Base-by-base conservation (phyloP, 2,888 invertebrate genomes). In the Ellobium chinense region DNA sequence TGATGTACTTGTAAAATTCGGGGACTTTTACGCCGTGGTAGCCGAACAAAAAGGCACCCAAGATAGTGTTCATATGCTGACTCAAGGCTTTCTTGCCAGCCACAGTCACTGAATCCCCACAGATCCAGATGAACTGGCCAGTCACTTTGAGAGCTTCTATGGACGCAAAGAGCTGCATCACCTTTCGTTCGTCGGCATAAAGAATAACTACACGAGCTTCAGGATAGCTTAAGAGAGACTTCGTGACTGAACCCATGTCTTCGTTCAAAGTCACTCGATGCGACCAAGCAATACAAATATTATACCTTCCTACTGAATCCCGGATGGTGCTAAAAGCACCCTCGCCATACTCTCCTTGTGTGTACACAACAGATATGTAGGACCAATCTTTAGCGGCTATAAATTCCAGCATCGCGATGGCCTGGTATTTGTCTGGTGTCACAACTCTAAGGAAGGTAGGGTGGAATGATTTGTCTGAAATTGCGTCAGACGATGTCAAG, bases 361-460 rank as follows among this genome's bases (percentile, higher is more conserved):
- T 95, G 91, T 96, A 95, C 77, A 96, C 95, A n/a, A 95, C 95
- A 69, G 95, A 95, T 65, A 96, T 95, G 91, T 96, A 96, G n/a
- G 95, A 96, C 96, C 96, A 96, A 91, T 95, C 95, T 65, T 88
- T 87, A 68, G 84, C 80, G 7, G 66, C 34, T 27, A 89, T 77
- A 12, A 90, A 72, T 27, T 69, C 66, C 7, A 87, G 68, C 31
- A 90, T 87, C n/a, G 87, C 87, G 36, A 73, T 72, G 36, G 84
- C 84, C 56, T 88, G 87, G 72, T 84, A 85, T 27, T 65, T 69
- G 73, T 89, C 88, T 7, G 89, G 86, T 2, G 89, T 84, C 1
- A 86, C 86, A 80, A 88, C 85, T n/a, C 89, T 78, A 81, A 89
- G 62, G 82, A 89, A 88, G 79, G 85, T 87, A 3, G 88, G 89